A percentile compares a stretch with the other conserved stretches of the same genome.
Conservation (phyloP, 2,888 invertebrate genomes). For the Ophioninae sp. region DNA sequence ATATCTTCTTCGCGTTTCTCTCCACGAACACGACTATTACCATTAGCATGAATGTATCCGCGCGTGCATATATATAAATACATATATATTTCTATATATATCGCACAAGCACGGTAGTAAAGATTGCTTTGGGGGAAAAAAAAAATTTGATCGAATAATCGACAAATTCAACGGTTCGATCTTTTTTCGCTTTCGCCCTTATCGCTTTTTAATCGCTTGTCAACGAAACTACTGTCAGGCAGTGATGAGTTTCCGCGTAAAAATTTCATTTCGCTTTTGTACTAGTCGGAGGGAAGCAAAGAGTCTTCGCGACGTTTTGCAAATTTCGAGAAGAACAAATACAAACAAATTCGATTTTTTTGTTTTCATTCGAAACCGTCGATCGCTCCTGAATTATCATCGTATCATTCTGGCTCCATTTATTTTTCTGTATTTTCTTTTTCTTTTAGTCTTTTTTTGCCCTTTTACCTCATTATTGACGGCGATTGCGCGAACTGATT, state of each 20-base stretch:
- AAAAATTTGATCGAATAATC: not conserved
- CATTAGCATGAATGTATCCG: not conserved
- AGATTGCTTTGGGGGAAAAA: slow-evolving; percentile 6
- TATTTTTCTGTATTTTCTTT: not conserved
- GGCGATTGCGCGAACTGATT: slow-evolving; percentile 21
- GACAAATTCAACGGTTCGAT: slow-evolving; percentile 21
- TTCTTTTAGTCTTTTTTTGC: slow-evolving; percentile 1
- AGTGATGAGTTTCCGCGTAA: slow-evolving; percentile 49
- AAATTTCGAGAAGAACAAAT: slow-evolving; percentile 47
- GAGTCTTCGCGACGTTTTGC: slow-evolving; percentile 8
- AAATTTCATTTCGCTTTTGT: slow-evolving; percentile 51
- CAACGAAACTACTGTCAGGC: slow-evolving; percentile 38
- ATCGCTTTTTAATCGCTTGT: slow-evolving; percentile 11
- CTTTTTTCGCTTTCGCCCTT: slow-evolving; percentile 11
- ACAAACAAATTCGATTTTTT: slow-evolving; percentile 12
- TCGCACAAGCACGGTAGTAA: slow-evolving; percentile 37
- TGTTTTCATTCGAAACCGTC: slow-evolving; percentile 36
- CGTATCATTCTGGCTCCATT: not conserved
- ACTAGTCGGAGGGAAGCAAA: slow-evolving; percentile 50
- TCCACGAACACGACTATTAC: slow-evolving; percentile 3
- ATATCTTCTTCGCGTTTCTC: slow-evolving; percentile 47
- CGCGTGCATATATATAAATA: not conserved
- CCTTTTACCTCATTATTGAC: slow-evolving; percentile 1
- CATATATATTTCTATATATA: slow-evolving; percentile 23
- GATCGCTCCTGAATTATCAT: slow-evolving; percentile 49